Percentiles rank a stretch among this genome's conserved stretches.
Conservation (phyloP, 2,797 vertebrate genomes). For the Enteromius thamalakanensis region DNA sequence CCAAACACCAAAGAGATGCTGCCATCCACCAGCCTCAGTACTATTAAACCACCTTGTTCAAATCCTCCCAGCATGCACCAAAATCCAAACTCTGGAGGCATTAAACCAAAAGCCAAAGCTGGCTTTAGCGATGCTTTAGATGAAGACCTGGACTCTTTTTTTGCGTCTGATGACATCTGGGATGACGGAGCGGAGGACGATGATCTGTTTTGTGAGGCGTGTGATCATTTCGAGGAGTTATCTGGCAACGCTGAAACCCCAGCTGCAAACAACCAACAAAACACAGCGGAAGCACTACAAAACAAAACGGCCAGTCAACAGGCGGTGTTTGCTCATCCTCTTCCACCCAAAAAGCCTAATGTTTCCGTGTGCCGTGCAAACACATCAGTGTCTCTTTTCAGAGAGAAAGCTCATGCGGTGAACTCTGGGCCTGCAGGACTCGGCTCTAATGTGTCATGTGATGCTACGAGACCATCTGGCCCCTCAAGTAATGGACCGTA, state of each 20-base stretch:
- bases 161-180: conserved; percentile 80
- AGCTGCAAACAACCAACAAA: background rate
- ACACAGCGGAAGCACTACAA: conserved; percentile 16
- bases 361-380: conserved; percentile 53
- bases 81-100: conserved; percentile 44
- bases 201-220: conserved; percentile 85
- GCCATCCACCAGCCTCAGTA: background rate
- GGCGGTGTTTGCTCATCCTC: background rate
- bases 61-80: background rate
- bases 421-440: background rate
- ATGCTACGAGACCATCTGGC: conserved; percentile 31
- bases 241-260: conserved; percentile 59
- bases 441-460: background rate
- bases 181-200: conserved; percentile 85
- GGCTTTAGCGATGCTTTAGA: conserved; percentile 52
- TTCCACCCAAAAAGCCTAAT: conserved; percentile 38
- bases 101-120: conserved; percentile 61
- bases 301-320: background rate
- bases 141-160: conserved; percentile 68
- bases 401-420: background rate
- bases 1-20: background rate
- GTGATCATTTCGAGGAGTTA: conserved; percentile 85
- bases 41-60: background rate
- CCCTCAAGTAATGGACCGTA: conserved; percentile 59
- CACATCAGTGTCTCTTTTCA: conserved; percentile 11